Evolutionary conservation across 2,888 invertebrate genomes (phyloP).

Genomic region (Apotomis betuletana): DNA sequence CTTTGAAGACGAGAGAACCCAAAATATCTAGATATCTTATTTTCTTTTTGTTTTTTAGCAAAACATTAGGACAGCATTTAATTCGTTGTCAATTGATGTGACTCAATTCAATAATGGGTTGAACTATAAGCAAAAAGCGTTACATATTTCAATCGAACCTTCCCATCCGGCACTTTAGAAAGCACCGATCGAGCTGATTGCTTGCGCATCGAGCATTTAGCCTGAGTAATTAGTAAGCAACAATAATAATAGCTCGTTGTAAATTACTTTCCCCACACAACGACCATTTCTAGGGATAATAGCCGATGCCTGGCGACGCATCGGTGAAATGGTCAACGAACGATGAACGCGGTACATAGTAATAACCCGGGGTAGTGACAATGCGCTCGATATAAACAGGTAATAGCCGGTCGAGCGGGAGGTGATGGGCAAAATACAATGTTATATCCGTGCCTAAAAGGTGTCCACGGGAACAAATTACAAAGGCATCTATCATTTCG

Average conservation of each 20-base stretch:
- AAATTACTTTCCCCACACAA: slow-evolving; percentile 47
- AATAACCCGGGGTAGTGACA: slow-evolving; percentile 29
- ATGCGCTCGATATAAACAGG: slow-evolving; percentile 10
- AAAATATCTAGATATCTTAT: too few relatives aligned
- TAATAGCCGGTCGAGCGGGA: slow-evolving; percentile 5
- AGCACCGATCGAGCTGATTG: slow-evolving; percentile 47
- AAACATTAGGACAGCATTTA: too few relatives aligned
- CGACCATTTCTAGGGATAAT: slow-evolving; percentile 44
- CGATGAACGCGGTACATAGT: slow-evolving; percentile 29
- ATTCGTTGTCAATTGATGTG: too few relatives aligned
- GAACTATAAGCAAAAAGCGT: background rate
- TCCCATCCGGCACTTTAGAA: slow-evolving; percentile 47
- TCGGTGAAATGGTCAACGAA: slow-evolving; percentile 40
- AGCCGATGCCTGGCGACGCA: slow-evolving; percentile 36
- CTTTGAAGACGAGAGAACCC: too few relatives aligned
- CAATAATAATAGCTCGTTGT: slow-evolving; percentile 46
- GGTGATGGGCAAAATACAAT: background rate
- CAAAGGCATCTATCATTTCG: too few relatives aligned
- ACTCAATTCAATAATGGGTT: background rate
- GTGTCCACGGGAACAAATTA: too few relatives aligned
- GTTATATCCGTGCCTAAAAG: background rate
- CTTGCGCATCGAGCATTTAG: slow-evolving; percentile 48
- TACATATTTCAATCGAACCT: slow-evolving; percentile 34
- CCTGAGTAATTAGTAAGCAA: slow-evolving; percentile 50
- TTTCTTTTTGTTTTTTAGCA: too few relatives aligned